Conservation (phyloP, 2,113 vertebrate genomes). For the Rhipidura dahli region DNA sequence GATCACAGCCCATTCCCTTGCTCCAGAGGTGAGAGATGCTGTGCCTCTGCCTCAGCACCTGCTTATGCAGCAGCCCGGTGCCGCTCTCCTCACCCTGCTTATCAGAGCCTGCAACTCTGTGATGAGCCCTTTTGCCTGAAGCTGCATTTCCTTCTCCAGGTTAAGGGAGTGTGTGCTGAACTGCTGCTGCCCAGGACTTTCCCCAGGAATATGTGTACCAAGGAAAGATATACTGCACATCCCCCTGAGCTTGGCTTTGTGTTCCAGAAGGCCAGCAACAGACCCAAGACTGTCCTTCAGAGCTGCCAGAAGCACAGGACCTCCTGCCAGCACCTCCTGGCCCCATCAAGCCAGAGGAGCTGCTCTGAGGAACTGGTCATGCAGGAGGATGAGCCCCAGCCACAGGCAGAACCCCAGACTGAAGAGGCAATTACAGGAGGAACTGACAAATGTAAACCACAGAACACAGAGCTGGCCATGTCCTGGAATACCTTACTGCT, state of each 20-base stretch:
- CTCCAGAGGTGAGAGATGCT: background rate
- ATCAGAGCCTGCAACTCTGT: background rate
- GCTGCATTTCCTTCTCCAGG: background rate
- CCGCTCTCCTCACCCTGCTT: fast-evolving
- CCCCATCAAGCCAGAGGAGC: background rate
- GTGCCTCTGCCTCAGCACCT: background rate
- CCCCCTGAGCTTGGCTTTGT: background rate
- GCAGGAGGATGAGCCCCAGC: background rate
- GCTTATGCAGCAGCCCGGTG: fast-evolving
- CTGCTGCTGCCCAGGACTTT: background rate
- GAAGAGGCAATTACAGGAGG: background rate
- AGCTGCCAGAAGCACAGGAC: background rate
- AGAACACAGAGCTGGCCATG: background rate
- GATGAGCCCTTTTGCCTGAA: fast-evolving
- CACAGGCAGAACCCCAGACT: background rate
- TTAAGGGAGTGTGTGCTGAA: background rate
- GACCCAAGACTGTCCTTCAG: background rate
- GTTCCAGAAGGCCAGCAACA: background rate
- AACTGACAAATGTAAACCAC: background rate
- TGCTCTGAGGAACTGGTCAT: background rate
- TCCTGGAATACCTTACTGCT: background rate
- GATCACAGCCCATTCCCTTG: fast-evolving
- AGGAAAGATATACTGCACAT: background rate
- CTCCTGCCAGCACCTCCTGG: background rate
- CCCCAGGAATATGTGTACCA: background rate